phyloP scores from a whole-genome alignment of 2,113 vertebrate species.

The Sturnira hondurensis region DNA sequence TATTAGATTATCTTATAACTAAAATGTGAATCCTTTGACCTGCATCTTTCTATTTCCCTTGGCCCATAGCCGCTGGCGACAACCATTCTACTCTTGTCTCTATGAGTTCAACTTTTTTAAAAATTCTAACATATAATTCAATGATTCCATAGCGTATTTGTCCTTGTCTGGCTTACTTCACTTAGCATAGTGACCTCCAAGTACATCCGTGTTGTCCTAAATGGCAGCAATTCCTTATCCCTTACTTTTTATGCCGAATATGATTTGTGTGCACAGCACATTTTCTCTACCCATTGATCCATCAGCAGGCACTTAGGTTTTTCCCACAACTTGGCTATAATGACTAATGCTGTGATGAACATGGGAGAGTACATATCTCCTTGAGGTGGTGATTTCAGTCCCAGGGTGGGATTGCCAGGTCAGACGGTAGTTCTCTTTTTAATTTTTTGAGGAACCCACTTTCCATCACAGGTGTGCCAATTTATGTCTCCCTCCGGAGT shows the following conservation, averaged over 20 bases:
- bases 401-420: not conserved
- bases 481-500: not conserved
- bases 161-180: not conserved
- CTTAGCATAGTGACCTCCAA: not conserved
- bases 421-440: not conserved
- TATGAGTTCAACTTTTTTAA: not conserved
- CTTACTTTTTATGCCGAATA: not conserved
- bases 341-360: not conserved
- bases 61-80: not conserved
- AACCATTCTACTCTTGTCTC: not conserved
- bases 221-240: not conserved
- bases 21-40: not conserved
- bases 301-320: not conserved
- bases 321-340: not conserved
- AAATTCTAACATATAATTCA: not conserved
- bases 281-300: not conserved
- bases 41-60: not conserved
- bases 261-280: not conserved
- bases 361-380: not conserved
- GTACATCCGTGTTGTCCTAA: not conserved
- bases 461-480: not conserved
- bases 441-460: not conserved
- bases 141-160: not conserved
- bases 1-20: not conserved
- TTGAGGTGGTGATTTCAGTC: not conserved